Conservation (phyloP, 2,888 invertebrate species). For the Drosophila fulvimacula region DNA sequence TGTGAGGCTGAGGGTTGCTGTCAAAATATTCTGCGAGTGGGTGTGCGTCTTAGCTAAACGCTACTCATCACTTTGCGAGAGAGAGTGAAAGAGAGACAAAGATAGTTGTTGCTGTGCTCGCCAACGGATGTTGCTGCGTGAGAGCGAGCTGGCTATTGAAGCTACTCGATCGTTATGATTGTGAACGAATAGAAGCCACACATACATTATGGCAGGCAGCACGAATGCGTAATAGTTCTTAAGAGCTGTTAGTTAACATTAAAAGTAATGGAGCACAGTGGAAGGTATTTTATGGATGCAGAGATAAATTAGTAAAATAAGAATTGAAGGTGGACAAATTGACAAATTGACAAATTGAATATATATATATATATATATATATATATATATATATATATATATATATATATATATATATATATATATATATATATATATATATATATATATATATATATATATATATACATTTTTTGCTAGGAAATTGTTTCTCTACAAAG, state of each 20-base stretch:
- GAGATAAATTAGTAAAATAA: no score
- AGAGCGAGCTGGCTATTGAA: not conserved
- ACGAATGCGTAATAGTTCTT: no score
- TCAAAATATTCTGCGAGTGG: not conserved
- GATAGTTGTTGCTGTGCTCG: not conserved
- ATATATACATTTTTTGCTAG: not conserved
- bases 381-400: no score
- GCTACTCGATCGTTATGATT: not conserved
- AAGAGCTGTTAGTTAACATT: no score
- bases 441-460: no score
- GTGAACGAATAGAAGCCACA: not conserved
- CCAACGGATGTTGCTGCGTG: not conserved
- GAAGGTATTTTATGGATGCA: no score
- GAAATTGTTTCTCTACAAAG: not conserved
- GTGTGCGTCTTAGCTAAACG: not conserved
- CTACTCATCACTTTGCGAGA: not conserved
- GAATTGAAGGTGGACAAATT: no score
- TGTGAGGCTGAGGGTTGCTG: not conserved
- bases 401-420: no score
- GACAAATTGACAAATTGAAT: no score
- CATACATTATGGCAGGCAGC: not conserved
- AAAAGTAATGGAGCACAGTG: no score
- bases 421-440: no score
- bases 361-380: no score
- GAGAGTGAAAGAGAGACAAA: not conserved